A percentile compares a stretch with the other conserved stretches of the same genome.
Conservation (phyloP, 1,140 invertebrate genomes). For the Drosophila varians region DNA sequence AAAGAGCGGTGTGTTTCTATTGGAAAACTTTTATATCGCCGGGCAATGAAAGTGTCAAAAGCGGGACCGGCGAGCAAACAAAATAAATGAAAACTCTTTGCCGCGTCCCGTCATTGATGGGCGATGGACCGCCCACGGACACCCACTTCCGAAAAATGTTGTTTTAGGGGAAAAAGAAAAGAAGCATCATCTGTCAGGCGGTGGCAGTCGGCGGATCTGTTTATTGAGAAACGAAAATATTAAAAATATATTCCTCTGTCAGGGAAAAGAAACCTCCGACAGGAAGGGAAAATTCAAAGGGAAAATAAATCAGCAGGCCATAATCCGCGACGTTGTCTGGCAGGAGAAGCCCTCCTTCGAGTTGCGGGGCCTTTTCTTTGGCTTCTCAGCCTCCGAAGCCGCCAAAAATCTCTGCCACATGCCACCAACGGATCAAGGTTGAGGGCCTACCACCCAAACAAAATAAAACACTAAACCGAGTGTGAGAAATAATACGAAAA, state of each 20-base stretch:
- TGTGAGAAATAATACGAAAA: constrained; percentile 1
- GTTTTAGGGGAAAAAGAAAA: background rate
- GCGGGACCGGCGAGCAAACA: background rate
- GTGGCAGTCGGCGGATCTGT: constrained; percentile 10
- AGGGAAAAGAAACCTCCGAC: constrained; percentile 9
- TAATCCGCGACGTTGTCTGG: constrained; percentile 45
- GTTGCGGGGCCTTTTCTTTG: constrained; percentile 15
- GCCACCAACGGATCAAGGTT: constrained; percentile 30
- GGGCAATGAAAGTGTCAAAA: constrained; percentile 27
- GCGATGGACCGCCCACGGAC: constrained; percentile 20
- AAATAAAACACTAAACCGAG: background rate
- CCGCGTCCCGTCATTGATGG: constrained; percentile 33
- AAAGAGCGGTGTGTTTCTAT: constrained; percentile 15
- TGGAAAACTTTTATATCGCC: constrained; percentile 34
- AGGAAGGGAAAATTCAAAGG: constrained; percentile 16
- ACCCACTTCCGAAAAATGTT: constrained; percentile 18
- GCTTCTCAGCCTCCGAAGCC: background rate
- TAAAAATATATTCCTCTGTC: constrained; percentile 39
- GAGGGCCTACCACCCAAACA: constrained; percentile 3
- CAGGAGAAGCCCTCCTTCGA: constrained; percentile 7
- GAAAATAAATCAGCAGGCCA: constrained; percentile 42
- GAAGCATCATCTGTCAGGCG: constrained; percentile 35
- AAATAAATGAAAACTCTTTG: constrained; percentile 44
- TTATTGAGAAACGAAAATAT: constrained; percentile 48
- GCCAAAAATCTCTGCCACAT: constrained; percentile 28